Evolutionary conservation across 1,140 invertebrate species (phyloP).

Genomic region (Platorchestia sp.): DNA sequence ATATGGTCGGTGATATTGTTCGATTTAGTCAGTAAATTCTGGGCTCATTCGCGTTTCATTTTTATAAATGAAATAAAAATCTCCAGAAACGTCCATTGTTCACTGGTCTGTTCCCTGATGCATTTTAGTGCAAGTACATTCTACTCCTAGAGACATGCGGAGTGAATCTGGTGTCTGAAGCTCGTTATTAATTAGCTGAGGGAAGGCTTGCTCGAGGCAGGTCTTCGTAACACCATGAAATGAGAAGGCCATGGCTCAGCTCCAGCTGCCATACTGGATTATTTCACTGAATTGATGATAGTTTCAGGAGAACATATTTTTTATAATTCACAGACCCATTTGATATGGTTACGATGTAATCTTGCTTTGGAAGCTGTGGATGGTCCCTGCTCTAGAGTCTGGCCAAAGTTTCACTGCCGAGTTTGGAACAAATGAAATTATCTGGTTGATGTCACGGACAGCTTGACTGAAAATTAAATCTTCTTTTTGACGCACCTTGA

Average conservation of each 20-base stretch:
- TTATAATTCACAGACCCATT: too few species aligned
- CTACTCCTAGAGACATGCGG: not conserved
- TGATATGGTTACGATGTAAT: not conserved
- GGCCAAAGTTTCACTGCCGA: not conserved
- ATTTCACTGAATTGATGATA: too few species aligned
- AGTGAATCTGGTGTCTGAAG: not conserved
- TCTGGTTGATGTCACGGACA: not conserved
- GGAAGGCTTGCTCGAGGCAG: not conserved
- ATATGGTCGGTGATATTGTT: too few species aligned
- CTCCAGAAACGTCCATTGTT: too few species aligned
- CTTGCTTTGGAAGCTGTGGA: not conserved
- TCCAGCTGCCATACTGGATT: not conserved
- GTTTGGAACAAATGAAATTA: constrained; percentile 5
- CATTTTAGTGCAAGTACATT: not conserved
- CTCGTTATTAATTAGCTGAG: constrained; percentile 6
- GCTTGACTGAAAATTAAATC: not conserved
- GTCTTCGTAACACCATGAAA: constrained; percentile 1
- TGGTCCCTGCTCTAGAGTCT: not conserved
- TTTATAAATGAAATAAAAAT: too few species aligned
- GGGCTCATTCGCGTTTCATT: too few species aligned
- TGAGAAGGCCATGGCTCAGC: not conserved
- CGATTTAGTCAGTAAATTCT: too few species aligned
- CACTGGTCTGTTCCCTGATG: too few species aligned
- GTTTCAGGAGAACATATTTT: too few species aligned
- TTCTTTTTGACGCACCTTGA: not conserved